Base-by-base conservation (phyloP, 1,140 invertebrate species). In the Asobara japonica region DNA sequence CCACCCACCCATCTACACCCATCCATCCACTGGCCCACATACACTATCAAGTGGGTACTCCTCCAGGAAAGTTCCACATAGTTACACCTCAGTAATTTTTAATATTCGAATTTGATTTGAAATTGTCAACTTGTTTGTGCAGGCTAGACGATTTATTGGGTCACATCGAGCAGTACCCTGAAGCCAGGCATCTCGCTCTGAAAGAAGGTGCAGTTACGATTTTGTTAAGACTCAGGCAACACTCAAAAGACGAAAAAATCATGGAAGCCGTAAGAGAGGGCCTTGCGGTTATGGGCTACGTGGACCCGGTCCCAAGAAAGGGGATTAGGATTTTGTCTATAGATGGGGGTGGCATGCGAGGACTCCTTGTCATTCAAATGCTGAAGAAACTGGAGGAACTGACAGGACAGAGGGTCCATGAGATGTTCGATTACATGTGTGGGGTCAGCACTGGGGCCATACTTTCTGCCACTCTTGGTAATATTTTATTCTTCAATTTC, bases 361-460 rank as follows among this genome's bases (percentile, higher is more conserved):
- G 95, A 29, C 88, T 97, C 13, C 89, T 96, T 16, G 93, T 94
- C 0, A 90, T 97, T 56, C 92, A 95, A 86, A 92, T 96, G 81
- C 83, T 97, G 41, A 90, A 91, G 71, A 91, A 93, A 76, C 83
- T 97, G 11, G 95, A 97, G 86, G 84, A 90, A 75, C 77, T 93
- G 4, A 94, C 93, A 22, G 92, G 92, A 0, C 90, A 91, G 76
- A 87, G 83, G 73, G 89, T 93, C 20, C 83, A 90, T 77, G 90
- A 93, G 76, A 85, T 93, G 83, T 98, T 98, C 87, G 97, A 98
- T 87, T 94, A 94, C 73, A 93, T 98, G 76, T 94, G 95, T 81
- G 97, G 97, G 7, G 96, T 98, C 11, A 96, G 94, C 81, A 97
- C 96, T 3, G 96, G 96, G 60, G 92, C 93, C 11, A 94, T 95